A percentile compares a stretch with the other conserved stretches of the same genome.
Conservation (phyloP, 2,113 vertebrate species). For the Callaeas wilsoni region DNA sequence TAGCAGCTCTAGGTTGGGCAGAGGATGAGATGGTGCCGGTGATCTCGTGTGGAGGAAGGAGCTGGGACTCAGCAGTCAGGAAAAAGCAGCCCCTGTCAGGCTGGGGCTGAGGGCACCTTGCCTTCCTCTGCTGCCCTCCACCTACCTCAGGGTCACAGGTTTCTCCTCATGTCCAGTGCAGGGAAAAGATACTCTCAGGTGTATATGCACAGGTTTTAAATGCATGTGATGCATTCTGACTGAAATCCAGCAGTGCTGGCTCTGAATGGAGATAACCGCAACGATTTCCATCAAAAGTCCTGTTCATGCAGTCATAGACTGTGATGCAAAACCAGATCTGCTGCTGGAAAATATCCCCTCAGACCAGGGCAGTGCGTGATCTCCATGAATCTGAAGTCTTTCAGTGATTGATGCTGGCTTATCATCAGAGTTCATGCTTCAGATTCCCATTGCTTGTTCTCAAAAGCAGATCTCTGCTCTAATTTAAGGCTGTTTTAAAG, state of each 20-base stretch:
- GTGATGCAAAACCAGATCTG: not conserved
- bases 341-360: not conserved
- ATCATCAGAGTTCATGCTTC: not conserved
- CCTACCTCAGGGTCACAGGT: not conserved
- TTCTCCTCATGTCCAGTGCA: not conserved
- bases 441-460: not conserved
- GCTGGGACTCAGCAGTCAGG: not conserved
- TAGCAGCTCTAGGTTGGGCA: not conserved
- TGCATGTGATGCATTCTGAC: not conserved
- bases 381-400: not conserved
- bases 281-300: not conserved
- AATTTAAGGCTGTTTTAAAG: not conserved
- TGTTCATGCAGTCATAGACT: not conserved
- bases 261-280: not conserved
- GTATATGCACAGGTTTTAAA: not conserved
- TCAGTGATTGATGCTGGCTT: not conserved
- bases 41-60: not conserved
- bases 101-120: not conserved
- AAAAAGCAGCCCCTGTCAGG: not conserved
- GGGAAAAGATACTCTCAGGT: not conserved
- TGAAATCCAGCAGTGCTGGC: not conserved
- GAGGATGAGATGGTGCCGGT: rapidly evolving
- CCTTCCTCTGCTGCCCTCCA: not conserved
- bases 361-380: rapidly evolving
- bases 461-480: not conserved